phyloP scores from a whole-genome alignment of 2,113 vertebrate genomes.

The Anolis sagrei region DNA sequence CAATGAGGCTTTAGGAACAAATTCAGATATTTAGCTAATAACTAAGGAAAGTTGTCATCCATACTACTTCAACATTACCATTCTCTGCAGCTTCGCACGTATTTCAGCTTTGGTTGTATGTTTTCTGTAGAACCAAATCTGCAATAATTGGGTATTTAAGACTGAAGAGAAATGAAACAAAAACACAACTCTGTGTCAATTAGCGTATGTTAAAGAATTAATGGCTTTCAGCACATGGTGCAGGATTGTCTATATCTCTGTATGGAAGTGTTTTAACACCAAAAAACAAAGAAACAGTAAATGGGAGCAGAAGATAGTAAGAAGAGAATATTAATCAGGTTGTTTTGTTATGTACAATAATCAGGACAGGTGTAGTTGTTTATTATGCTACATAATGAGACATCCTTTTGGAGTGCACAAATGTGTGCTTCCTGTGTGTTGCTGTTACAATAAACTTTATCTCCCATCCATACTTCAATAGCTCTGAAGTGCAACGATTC shows the following conservation, averaged over 20 bases:
- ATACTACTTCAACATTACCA: slow-evolving; percentile 55
- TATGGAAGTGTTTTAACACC: slow-evolving; percentile 55
- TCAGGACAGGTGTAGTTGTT: slow-evolving; percentile 51
- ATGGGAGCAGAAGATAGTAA: slow-evolving; percentile 50
- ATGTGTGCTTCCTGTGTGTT: slow-evolving; percentile 73
- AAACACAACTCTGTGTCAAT: slow-evolving; percentile 34
- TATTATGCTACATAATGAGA: slow-evolving; percentile 63
- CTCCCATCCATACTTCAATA: slow-evolving; percentile 21
- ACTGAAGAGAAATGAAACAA: slow-evolving; percentile 50
- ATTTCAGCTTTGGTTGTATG: slow-evolving; percentile 39
- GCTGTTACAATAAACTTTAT: slow-evolving; percentile 41
- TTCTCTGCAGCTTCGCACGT: slow-evolving; percentile 73
- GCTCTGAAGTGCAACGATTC: slow-evolving; percentile 65
- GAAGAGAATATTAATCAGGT: slow-evolving; percentile 51
- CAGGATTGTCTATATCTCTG: slow-evolving; percentile 65
- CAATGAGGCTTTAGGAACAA: slow-evolving; percentile 33
- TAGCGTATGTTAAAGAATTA: slow-evolving; percentile 50
- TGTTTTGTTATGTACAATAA: slow-evolving; percentile 44
- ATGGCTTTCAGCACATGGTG: slow-evolving; percentile 58
- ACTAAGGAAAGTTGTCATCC: slow-evolving; percentile 41
- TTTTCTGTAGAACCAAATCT: slow-evolving; percentile 28
- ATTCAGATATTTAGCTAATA: slow-evolving; percentile 23
- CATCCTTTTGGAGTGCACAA: slow-evolving; percentile 67
- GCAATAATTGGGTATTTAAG: slow-evolving; percentile 50
- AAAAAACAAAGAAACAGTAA: slow-evolving; percentile 60